These are phyloP conservation scores for Cepaea hortensis DNA, from an alignment of 2,888 invertebrate species.

Conservation along the genomic window DNA sequence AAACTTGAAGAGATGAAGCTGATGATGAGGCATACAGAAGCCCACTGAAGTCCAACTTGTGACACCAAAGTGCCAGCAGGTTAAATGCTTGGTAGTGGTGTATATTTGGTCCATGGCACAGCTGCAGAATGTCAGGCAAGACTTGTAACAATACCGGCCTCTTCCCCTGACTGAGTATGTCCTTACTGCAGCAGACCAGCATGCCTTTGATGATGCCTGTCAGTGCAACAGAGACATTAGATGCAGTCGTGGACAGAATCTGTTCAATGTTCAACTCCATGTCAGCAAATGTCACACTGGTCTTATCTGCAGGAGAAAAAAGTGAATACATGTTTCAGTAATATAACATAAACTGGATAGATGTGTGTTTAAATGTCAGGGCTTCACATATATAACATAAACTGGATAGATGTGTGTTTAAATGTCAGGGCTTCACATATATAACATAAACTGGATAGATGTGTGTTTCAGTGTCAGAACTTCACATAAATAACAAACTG, in stretches of 20 bases:
- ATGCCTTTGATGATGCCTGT: slow-evolving; percentile 38
- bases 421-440: too few relatives aligned
- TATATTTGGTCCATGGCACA: slow-evolving; percentile 37
- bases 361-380: too few relatives aligned
- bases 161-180: background rate
- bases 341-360: too few relatives aligned
- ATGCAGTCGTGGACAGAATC: background rate
- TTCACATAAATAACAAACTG: too few relatives aligned
- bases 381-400: too few relatives aligned
- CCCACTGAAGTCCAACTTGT: slow-evolving; percentile 36
- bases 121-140: slow-evolving; percentile 38
- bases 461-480: too few relatives aligned
- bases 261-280: background rate
- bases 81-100: slow-evolving; percentile 53
- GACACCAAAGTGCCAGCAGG: slow-evolving; percentile 52
- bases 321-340: too few relatives aligned
- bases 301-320: background rate
- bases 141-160: slow-evolving; percentile 29
- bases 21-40: background rate
- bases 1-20: too few relatives aligned
- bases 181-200: slow-evolving; percentile 20
- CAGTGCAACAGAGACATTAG: slow-evolving; percentile 5
- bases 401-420: too few relatives aligned
- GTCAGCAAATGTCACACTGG: background rate
- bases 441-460: too few relatives aligned